Evolutionary conservation across 2,888 invertebrate genomes (phyloP).

Genomic region (Macaria notata): DNA sequence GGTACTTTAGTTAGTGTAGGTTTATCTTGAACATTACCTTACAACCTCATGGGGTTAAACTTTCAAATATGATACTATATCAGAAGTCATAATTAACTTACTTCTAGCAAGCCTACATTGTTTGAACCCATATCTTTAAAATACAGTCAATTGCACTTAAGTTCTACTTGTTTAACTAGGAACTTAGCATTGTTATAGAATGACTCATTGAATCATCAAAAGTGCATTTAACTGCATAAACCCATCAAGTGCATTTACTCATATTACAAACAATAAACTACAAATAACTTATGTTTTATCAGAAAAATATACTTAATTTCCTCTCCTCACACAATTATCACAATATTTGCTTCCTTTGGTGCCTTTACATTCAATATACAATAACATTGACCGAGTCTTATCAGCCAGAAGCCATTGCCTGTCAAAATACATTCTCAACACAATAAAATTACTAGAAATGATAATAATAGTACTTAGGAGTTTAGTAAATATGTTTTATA

Average conservation of each 20-base stretch:
- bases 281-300: slow-evolving; percentile 27
- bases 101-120: slow-evolving; percentile 10
- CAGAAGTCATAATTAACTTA: neutral
- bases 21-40: neutral
- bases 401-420: slow-evolving; percentile 40
- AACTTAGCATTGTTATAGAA: too few relatives aligned
- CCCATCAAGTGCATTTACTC: slow-evolving; percentile 12
- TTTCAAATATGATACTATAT: too few relatives aligned
- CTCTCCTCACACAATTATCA: slow-evolving; percentile 60
- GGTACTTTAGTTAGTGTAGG: neutral
- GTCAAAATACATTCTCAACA: slow-evolving; percentile 23
- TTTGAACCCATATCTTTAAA: neutral
- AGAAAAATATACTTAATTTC: slow-evolving; percentile 39
- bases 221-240: slow-evolving; percentile 8
- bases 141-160: slow-evolving; percentile 9
- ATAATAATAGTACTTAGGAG: slow-evolving; percentile 8
- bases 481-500: slow-evolving; percentile 9
- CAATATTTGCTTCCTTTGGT: slow-evolving; percentile 64
- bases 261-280: slow-evolving; percentile 16
- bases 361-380: slow-evolving; percentile 52
- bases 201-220: neutral
- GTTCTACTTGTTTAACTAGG: too few relatives aligned
- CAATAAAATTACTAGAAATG: slow-evolving; percentile 14
- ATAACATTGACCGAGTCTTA: slow-evolving; percentile 44
- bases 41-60: too few relatives aligned